A percentile compares a stretch with the other conserved stretches of the same genome.
These are phyloP conservation scores for Chondrilla cf. caribensis DNA, from an alignment of 37 sponge, comb jelly and placozoan species.

Conservation along the genomic window DNA sequence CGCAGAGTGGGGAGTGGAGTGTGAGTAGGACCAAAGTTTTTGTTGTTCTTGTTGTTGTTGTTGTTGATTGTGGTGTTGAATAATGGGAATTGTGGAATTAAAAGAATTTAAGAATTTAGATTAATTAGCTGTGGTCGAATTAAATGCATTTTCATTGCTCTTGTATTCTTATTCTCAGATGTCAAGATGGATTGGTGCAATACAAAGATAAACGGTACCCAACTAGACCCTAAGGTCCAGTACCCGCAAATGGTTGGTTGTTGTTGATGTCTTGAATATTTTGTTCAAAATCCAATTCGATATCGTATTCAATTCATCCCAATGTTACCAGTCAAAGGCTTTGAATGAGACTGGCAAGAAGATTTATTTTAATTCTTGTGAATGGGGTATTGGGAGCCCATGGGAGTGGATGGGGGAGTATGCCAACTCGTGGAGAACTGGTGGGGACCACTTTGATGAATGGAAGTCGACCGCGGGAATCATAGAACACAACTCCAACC, in stretches of 20 bases:
- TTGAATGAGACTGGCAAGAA: conserved; percentile 69
- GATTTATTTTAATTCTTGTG: conserved; percentile 82
- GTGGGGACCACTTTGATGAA: conserved; percentile 74
- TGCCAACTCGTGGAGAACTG: conserved; percentile 88
- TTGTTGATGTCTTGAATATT: too few species aligned
- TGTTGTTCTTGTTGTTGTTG: too few species aligned
- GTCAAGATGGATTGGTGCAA: conserved; percentile 94
- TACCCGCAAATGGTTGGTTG: conserved; percentile 72
- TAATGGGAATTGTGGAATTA: too few species aligned
- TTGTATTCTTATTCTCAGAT: conserved; percentile 38
- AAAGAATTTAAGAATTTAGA: too few species aligned
- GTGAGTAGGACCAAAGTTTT: conserved; percentile 30
- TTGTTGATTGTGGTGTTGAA: neutral
- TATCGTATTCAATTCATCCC: too few species aligned
- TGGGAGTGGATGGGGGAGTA: conserved; percentile 82
- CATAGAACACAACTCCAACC: conserved; percentile 65
- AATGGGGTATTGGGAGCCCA: conserved; percentile 78
- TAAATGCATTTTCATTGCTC: too few species aligned
- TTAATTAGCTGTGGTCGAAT: too few species aligned
- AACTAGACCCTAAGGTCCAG: conserved; percentile 69
- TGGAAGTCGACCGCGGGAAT: conserved; percentile 73
- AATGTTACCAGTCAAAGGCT: conserved; percentile 46
- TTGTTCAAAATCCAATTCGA: too few species aligned
- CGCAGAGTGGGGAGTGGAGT: conserved; percentile 81
- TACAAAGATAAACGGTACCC: conserved; percentile 67